phyloP scores from a whole-genome alignment of 92 coral and sea anemone species.

The Blastomussa wellsi region DNA sequence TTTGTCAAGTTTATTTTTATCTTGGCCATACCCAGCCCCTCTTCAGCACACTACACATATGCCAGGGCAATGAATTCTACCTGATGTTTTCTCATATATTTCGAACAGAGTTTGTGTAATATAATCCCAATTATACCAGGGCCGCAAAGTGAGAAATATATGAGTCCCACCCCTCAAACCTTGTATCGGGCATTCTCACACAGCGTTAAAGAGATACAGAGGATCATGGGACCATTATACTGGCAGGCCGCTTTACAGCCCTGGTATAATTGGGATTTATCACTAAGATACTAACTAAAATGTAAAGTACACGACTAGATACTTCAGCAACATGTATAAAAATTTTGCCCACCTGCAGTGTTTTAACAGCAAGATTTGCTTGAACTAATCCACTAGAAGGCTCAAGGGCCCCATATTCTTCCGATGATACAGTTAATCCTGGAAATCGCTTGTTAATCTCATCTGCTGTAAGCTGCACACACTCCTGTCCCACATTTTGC shows the following conservation, averaged over 20 bases:
- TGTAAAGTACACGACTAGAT: not conserved
- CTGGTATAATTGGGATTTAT: too few species aligned
- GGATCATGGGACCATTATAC: too few species aligned
- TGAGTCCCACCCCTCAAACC: too few species aligned
- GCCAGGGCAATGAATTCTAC: not conserved
- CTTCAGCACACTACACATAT: not conserved
- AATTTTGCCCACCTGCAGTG: constrained; percentile 67
- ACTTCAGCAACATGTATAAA: not conserved
- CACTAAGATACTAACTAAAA: not conserved
- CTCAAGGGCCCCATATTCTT: constrained; percentile 64
- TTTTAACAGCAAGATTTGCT: constrained; percentile 65
- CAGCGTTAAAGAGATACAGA: too few species aligned
- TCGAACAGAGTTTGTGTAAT: too few species aligned
- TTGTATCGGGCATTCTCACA: too few species aligned
- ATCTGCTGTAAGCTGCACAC: constrained; percentile 62
- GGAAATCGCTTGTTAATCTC: constrained; percentile 65
- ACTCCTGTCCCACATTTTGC: constrained; percentile 58
- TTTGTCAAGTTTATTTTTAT: too few species aligned
- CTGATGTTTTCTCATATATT: constrained; percentile 1
- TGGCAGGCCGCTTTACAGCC: too few species aligned
- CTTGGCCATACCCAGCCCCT: not conserved
- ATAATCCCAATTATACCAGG: too few species aligned
- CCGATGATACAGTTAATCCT: constrained; percentile 40
- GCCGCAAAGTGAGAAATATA: too few species aligned
- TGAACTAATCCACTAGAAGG: constrained; percentile 68